These are phyloP conservation scores for Oreochromis grahami DNA, from an alignment of 2,797 vertebrate species.

Conservation along the genomic window DNA sequence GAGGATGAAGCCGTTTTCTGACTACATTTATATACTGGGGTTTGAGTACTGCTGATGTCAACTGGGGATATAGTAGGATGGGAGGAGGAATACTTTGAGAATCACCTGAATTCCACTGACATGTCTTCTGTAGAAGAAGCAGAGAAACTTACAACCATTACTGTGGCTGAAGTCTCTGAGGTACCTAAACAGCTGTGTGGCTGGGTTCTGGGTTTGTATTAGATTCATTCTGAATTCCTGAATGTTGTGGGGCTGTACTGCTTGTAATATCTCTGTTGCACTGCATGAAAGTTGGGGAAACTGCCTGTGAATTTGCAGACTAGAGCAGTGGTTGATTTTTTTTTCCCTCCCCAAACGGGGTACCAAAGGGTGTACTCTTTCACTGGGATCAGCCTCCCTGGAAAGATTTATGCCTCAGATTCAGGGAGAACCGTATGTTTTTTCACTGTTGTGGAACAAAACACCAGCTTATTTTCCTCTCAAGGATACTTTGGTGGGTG, in stretches of 20 bases:
- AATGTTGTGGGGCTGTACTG: accelerated
- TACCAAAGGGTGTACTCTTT: not conserved
- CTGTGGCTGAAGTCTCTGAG: not conserved
- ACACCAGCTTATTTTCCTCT: not conserved
- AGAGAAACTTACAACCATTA: not conserved
- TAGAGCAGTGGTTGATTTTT: not conserved
- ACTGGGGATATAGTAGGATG: not conserved
- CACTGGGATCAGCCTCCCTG: accelerated
- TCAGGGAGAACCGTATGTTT: not conserved
- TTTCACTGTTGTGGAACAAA: not conserved
- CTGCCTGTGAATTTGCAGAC: accelerated
- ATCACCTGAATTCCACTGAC: not conserved
- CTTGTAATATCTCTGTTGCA: not conserved
- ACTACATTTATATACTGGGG: not conserved
- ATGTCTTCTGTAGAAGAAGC: not conserved
- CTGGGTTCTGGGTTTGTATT: accelerated
- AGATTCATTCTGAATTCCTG: not conserved
- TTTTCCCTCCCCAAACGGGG: not conserved
- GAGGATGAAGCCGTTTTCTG: not conserved
- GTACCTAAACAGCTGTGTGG: not conserved
- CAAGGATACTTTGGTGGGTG: not conserved
- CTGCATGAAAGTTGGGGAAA: not conserved
- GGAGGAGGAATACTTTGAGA: not conserved
- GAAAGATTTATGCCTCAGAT: not conserved
- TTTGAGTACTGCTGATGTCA: not conserved